Evolutionary conservation across 1,140 invertebrate species (phyloP), one percentile per base, ranked within the genome.

Genomic region (Cecropterus lyciades): DNA sequence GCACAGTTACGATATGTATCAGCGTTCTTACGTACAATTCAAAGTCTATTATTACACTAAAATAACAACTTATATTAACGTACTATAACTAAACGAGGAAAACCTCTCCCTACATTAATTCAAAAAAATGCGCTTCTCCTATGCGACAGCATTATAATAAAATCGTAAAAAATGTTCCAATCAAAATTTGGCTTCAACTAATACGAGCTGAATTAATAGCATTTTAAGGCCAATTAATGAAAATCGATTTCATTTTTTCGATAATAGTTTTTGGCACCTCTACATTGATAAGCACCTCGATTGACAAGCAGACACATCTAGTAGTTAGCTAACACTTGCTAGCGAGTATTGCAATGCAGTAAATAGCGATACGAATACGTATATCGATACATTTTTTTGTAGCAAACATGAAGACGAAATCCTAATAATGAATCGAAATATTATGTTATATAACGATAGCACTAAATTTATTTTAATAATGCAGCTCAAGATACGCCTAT

Each of bases 1-100:
- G n/a, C 20, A 9, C 16, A 49, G 63, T 52, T 51, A 33, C 13
- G 80, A 80, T 82, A 82, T 82, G 80, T 82, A 20, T 77, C 70
- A 53, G 56, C 57, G 14, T 65, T 30, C 67, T 74, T 72, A 71
- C 57, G 55, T 59, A 63, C 56, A 40, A 52, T 57, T 60, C 65
- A 17, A 59, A 15, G 33, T 48, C 27, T 63, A 65, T 62, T 53
- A 55, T 64, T 66, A 77, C 17, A 57, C 70, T 75, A 72, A 51
- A 51, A 56, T 75, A 75, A 73, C 69, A 69, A 73, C 69, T 65
- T 73, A 76, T 53, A 57, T 60, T 72, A 75, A 56, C 56, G 62
- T n/a, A 63, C 37, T 68, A 74, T 68, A 20, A 27, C 73, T 75
- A 78, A 53, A 15, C 48, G 43, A 64, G 62, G 49, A 40, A 27